Evolutionary conservation across 2,113 vertebrate genomes (phyloP).

Genomic region (Cisticola juncidis): DNA sequence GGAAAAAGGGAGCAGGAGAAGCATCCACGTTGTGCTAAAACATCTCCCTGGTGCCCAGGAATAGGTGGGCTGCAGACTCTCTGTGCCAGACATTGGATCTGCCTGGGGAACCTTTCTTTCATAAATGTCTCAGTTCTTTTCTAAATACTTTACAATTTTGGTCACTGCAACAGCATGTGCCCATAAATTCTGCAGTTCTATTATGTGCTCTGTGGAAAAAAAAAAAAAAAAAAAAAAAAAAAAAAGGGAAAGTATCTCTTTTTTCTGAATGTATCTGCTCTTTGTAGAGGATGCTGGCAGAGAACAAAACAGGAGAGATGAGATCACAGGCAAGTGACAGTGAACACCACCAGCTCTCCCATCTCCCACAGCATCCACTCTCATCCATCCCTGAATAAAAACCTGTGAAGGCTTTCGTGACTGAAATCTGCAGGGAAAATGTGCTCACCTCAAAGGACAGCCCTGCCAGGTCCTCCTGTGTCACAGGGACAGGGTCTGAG

Average conservation of each 20-base stretch:
- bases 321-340: neutral
- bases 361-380: neutral
- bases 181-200: neutral
- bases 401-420: neutral
- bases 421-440: neutral
- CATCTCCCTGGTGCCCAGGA: neutral
- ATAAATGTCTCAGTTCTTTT: neutral
- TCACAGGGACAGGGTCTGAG: neutral
- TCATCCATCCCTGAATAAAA: neutral
- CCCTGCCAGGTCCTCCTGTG: neutral
- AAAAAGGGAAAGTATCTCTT: neutral
- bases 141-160: neutral
- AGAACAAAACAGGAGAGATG: neutral
- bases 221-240: neutral
- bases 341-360: neutral
- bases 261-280: neutral
- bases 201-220: neutral
- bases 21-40: neutral
- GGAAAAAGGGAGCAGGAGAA: neutral
- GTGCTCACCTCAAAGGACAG: accelerated
- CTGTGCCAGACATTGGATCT: neutral
- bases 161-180: neutral
- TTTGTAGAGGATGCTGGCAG: neutral
- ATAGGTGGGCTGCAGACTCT: neutral
- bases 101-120: neutral